A percentile compares a stretch with the other conserved stretches of the same genome.
phyloP scores from a whole-genome alignment of 2,888 invertebrate species.

The Cerastis leucographa region DNA sequence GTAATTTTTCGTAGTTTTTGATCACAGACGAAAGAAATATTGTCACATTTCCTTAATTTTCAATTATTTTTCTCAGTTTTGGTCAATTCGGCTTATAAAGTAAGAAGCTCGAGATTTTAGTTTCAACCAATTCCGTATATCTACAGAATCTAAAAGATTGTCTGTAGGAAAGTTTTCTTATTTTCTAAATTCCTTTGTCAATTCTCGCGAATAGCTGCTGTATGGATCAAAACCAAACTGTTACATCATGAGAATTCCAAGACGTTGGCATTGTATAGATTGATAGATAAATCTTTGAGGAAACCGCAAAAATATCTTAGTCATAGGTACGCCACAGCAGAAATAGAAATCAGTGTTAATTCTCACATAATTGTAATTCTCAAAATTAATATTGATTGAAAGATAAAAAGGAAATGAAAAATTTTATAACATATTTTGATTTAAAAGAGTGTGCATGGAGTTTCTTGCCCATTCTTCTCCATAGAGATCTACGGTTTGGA shows the following conservation, averaged over 20 bases:
- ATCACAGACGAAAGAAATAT: neutral
- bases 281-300: slow-evolving; percentile 9
- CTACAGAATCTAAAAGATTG: slow-evolving; percentile 20
- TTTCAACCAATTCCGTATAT: slow-evolving; percentile 4
- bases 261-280: slow-evolving; percentile 21
- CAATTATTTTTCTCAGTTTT: no score
- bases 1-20: neutral
- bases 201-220: slow-evolving; percentile 21
- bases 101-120: slow-evolving; percentile 6
- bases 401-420: no score
- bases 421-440: no score
- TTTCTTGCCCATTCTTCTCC: no score
- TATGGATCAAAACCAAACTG: slow-evolving; percentile 15
- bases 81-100: neutral
- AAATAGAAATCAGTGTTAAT: neutral
- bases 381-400: no score
- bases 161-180: slow-evolving; percentile 32
- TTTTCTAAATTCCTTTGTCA: slow-evolving; percentile 44
- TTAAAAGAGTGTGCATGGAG: no score
- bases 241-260: slow-evolving; percentile 29
- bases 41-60: neutral
- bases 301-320: slow-evolving; percentile 13
- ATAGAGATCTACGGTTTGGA: no score
- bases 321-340: slow-evolving; percentile 1
- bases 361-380: no score